A percentile compares a stretch with the other conserved stretches of the same genome.
phyloP scores from a whole-genome alignment of 2,888 invertebrate genomes.

The Palloptera scutellata region DNA sequence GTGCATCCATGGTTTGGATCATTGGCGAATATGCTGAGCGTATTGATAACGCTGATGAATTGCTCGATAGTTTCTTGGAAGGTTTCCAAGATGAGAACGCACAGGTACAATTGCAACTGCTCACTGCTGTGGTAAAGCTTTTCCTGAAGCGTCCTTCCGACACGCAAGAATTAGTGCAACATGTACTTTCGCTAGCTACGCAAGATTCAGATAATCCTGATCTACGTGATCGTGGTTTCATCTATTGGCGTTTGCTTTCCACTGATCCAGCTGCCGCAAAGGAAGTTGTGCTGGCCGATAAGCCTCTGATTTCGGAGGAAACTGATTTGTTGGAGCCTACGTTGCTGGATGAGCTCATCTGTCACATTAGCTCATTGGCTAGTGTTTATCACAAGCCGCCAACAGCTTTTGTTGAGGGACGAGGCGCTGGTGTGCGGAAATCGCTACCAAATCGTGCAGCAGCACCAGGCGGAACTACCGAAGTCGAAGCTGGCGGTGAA shows the following conservation, averaged over 20 bases:
- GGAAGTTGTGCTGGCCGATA: conserved; percentile 98
- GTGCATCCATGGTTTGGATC: conserved; percentile 97
- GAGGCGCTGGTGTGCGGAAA: conserved; percentile 80
- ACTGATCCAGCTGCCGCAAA: conserved; percentile 99
- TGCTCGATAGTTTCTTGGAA: conserved; percentile 97
- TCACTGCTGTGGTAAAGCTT: conserved; percentile 98
- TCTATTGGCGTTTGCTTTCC: conserved; percentile 97
- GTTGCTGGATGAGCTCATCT: conserved; percentile 95
- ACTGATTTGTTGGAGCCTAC: conserved; percentile 98
- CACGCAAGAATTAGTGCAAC: conserved; percentile 98
- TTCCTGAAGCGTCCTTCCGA: conserved; percentile 98
- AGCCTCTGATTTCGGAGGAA: conserved; percentile 98
- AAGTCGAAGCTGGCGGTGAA: conserved; percentile 56
- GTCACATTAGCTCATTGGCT: conserved; percentile 97
- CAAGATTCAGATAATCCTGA: conserved; percentile 98
- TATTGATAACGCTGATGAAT: conserved; percentile 98
- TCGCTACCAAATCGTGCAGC: conserved; percentile 75
- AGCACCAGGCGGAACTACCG: conserved; percentile 44
- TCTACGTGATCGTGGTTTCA: conserved; percentile 96
- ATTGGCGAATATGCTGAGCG: conserved; percentile 98
- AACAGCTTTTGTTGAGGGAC: conserved; percentile 95
- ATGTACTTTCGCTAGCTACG: conserved; percentile 87
- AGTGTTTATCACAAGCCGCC: conserved; percentile 99
- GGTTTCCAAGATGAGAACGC: conserved; percentile 98
- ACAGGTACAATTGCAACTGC: conserved; percentile 93